Evolutionary conservation across 2,113 vertebrate genomes (phyloP).

Genomic region (Solea senegalensis): DNA sequence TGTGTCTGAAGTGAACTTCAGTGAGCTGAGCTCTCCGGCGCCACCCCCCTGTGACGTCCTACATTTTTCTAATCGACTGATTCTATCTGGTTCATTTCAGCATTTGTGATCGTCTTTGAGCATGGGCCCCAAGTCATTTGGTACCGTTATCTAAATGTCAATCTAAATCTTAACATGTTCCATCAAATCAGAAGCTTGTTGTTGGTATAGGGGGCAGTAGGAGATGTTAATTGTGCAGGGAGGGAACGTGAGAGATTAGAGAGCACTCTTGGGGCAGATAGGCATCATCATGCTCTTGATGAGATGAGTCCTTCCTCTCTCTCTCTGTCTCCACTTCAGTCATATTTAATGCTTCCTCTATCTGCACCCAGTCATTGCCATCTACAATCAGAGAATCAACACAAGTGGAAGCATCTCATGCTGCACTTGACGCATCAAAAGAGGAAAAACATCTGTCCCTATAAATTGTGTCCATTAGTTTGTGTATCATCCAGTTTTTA

Average conservation of each 20-base stretch:
- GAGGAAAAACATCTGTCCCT: not conserved
- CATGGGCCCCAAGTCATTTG: conserved; percentile 20
- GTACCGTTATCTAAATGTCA: conserved; percentile 54
- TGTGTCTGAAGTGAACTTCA: conserved; percentile 13
- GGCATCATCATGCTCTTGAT: conserved; percentile 61
- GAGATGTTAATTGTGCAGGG: conserved; percentile 51
- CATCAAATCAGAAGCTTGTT: conserved; percentile 36
- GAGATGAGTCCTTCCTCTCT: conserved; percentile 24
- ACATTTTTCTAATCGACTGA: not conserved
- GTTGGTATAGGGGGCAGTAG: conserved; percentile 5
- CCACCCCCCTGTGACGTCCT: not conserved
- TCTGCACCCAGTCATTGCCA: conserved; percentile 6
- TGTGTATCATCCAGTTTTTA: not conserved
- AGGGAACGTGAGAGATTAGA: conserved; percentile 45
- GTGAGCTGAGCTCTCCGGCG: conserved; percentile 7
- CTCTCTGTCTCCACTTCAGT: conserved; percentile 20
- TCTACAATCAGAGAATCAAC: conserved; percentile 31
- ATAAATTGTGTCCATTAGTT: no score
- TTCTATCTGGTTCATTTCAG: conserved; percentile 23
- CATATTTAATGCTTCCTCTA: conserved; percentile 30
- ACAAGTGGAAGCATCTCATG: conserved; percentile 24
- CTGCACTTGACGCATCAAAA: conserved; percentile 34
- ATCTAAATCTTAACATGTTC: conserved; percentile 53
- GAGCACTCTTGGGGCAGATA: conserved; percentile 46
- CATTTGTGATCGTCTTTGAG: conserved; percentile 20